These are phyloP conservation scores for Drosophila subobscura DNA, from an alignment of 1,140 invertebrate species.

Conservation along the genomic window DNA sequence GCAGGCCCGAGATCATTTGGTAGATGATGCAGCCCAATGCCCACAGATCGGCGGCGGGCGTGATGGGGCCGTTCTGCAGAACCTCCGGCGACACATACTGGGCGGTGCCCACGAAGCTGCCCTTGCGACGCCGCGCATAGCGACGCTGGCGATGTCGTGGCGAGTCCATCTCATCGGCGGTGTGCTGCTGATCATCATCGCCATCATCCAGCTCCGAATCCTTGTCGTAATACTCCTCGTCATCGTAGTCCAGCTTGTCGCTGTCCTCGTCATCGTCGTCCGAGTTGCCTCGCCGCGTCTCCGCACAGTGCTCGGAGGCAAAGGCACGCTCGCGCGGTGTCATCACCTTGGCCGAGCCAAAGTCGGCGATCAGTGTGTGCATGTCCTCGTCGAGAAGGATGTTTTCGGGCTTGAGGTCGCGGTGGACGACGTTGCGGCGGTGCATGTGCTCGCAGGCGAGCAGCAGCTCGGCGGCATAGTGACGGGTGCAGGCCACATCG, in stretches of 20 bases:
- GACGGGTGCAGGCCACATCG: conserved; percentile 93
- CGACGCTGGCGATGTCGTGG: conserved; percentile 35
- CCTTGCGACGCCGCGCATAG: conserved; percentile 84
- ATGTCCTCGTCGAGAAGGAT: conserved; percentile 95
- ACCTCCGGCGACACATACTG: conserved; percentile 99
- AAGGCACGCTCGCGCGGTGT: conserved; percentile 77
- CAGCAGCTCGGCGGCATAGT: conserved; percentile 97
- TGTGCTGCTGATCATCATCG: conserved; percentile 35
- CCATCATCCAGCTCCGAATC: conserved; percentile 43
- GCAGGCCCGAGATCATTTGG: conserved; percentile 97
- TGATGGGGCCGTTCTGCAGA: conserved; percentile 91
- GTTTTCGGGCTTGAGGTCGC: conserved; percentile 96
- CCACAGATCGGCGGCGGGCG: conserved; percentile 97
- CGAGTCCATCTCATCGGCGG: conserved; percentile 49
- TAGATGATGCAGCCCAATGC: conserved; percentile 98
- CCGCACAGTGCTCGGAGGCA: conserved; percentile 49
- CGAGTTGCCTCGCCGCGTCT: conserved; percentile 45
- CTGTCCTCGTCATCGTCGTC: conserved; percentile 74
- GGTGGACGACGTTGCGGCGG: conserved; percentile 94
- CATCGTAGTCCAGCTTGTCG: conserved; percentile 55
- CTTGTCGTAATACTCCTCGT: conserved; percentile 57
- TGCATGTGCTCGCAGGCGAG: conserved; percentile 96
- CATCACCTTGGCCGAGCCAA: conserved; percentile 97
- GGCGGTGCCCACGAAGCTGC: conserved; percentile 99
- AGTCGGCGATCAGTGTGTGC: conserved; percentile 98